phyloP scores from a whole-genome alignment of 2,113 vertebrate species.

The Scalopus aquaticus region DNA sequence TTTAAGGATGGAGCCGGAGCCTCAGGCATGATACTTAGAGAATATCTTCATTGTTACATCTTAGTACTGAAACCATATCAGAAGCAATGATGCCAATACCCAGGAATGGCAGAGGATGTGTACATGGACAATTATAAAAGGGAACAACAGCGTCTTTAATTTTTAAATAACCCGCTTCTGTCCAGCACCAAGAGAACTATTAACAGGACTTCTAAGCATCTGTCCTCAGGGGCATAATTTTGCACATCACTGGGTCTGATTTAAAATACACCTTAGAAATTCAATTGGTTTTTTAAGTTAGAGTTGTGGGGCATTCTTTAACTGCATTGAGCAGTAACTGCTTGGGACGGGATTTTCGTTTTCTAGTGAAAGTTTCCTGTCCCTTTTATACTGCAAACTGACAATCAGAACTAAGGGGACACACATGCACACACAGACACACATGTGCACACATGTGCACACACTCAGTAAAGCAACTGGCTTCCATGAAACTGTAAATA shows the following conservation, averaged over 20 bases:
- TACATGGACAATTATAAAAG: background rate
- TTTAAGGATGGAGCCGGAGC: background rate
- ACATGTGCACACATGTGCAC: too few relatives aligned
- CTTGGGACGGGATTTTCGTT: background rate
- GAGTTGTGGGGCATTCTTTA: background rate
- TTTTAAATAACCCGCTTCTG: slow-evolving; percentile 47
- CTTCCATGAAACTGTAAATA: background rate
- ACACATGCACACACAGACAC: background rate
- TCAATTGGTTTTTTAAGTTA: background rate
- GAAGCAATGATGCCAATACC: background rate
- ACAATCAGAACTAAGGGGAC: background rate
- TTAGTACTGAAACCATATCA: background rate
- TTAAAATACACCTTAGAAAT: slow-evolving; percentile 11
- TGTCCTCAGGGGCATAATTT: background rate
- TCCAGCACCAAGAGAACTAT: background rate
- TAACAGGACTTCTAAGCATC: background rate
- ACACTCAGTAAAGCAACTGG: background rate
- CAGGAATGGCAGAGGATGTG: background rate
- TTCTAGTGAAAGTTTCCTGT: background rate
- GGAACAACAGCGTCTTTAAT: slow-evolving; percentile 12
- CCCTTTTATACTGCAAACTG: background rate
- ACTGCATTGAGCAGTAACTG: background rate
- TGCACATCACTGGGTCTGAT: background rate
- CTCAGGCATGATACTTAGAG: background rate
- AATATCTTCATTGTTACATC: background rate